These are phyloP conservation scores for Tridacna crocea DNA, from an alignment of 2,888 invertebrate genomes.

Conservation along the genomic window DNA sequence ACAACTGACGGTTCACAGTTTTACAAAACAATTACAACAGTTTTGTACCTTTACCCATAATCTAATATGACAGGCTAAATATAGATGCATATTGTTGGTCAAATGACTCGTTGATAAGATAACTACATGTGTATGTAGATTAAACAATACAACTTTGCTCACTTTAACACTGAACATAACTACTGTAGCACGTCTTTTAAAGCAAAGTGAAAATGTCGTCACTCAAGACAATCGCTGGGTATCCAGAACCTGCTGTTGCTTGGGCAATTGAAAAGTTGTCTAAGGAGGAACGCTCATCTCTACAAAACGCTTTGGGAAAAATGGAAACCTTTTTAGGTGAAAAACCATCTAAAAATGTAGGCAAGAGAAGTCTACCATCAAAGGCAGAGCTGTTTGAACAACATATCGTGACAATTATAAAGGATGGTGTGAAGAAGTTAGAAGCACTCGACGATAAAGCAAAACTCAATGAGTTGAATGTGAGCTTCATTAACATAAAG, in stretches of 20 bases:
- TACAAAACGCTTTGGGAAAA: constrained; percentile 10
- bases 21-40: too few species aligned
- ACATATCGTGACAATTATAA: not conserved
- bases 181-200: constrained; percentile 17
- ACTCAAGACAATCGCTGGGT: constrained; percentile 11
- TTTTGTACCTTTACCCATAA: too few species aligned
- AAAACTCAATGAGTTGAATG: too few species aligned
- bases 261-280: constrained; percentile 17
- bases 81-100: too few species aligned
- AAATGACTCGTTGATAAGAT: constrained; percentile 5
- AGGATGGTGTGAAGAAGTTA: too few species aligned
- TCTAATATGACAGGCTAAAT: too few species aligned
- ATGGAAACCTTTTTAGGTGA: constrained; percentile 16
- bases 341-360: constrained; percentile 15
- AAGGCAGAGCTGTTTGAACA: constrained; percentile 14
- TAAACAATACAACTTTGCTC: constrained; percentile 10
- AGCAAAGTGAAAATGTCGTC: constrained; percentile 9
- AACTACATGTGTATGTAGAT: not conserved
- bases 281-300: constrained; percentile 14
- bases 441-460: too few species aligned
- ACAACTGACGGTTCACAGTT: too few species aligned
- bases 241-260: constrained; percentile 12
- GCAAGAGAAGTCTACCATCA: constrained; percentile 17
- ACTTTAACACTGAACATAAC: constrained; percentile 19
- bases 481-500: too few species aligned